Evolutionary conservation across 2,113 vertebrate genomes (phyloP).

Genomic region (Charadrius vociferus): DNA sequence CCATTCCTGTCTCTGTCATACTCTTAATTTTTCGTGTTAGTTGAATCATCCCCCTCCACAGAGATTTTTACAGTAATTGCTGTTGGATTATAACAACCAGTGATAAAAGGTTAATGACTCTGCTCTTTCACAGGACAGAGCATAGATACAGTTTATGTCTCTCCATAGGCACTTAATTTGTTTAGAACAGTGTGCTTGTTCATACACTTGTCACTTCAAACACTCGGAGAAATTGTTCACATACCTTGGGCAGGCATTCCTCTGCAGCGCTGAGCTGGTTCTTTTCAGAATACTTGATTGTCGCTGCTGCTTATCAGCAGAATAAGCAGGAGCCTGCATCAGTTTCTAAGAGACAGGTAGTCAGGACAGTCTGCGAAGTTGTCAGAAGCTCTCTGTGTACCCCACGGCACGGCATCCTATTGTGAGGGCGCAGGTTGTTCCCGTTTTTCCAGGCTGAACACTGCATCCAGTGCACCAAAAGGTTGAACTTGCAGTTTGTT

Average conservation of each 20-base stretch:
- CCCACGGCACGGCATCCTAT: background rate
- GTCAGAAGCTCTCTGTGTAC: background rate
- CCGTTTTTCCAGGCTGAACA: background rate
- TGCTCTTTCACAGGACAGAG: background rate
- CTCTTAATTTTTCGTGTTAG: background rate
- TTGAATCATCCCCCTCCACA: background rate
- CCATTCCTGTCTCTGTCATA: background rate
- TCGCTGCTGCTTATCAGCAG: background rate
- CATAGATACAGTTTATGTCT: background rate
- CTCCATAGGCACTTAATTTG: background rate
- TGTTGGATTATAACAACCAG: background rate
- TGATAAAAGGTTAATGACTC: background rate
- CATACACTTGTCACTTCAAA: background rate
- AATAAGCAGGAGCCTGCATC: background rate
- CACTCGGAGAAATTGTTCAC: background rate
- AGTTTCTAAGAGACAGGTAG: background rate
- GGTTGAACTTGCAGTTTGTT: background rate
- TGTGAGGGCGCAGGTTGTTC: background rate
- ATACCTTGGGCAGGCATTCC: background rate
- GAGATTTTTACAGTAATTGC: background rate
- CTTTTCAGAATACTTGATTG: background rate
- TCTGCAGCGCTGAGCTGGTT: background rate
- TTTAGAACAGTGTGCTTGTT: background rate
- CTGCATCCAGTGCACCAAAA: background rate
- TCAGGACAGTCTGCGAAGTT: fast-evolving